These are phyloP conservation scores for Tragelaphus scriptus DNA, from an alignment of 2,113 vertebrate species.

Conservation along the genomic window DNA sequence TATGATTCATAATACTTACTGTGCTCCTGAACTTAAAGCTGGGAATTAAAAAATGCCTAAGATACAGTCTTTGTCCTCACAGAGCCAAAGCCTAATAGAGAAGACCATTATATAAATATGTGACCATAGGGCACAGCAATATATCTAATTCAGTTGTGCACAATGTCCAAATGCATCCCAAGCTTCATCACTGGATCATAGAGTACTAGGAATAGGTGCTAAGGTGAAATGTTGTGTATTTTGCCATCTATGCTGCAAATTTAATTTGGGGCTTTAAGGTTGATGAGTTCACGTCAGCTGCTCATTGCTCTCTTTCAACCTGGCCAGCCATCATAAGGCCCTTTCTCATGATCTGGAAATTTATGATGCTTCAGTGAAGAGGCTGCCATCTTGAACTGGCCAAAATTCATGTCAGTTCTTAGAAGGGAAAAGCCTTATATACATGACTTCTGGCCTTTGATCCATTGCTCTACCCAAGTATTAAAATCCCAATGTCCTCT, in stretches of 20 bases:
- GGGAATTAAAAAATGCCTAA: neutral
- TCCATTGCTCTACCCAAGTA: neutral
- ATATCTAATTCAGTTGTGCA: neutral
- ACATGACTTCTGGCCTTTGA: neutral
- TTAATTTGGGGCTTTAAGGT: neutral
- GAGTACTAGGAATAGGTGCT: neutral
- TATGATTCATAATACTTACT: neutral
- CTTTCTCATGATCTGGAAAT: neutral
- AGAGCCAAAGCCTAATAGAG: neutral
- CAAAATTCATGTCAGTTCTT: neutral
- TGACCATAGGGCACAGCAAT: neutral
- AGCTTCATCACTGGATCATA: neutral
- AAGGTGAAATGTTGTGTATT: neutral
- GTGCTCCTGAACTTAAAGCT: neutral
- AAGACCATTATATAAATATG: neutral
- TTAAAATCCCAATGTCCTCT: neutral
- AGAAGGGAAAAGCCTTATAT: neutral
- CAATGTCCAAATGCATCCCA: neutral
- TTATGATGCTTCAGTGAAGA: neutral
- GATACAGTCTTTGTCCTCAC: neutral
- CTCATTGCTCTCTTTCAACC: neutral
- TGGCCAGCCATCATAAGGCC: neutral
- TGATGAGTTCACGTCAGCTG: neutral
- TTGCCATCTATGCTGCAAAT: neutral
- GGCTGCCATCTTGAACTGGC: neutral